A percentile compares a stretch with the other conserved stretches of the same genome.
Conservation (phyloP, 2,113 vertebrate genomes). For the Erinaceus europaeus region DNA sequence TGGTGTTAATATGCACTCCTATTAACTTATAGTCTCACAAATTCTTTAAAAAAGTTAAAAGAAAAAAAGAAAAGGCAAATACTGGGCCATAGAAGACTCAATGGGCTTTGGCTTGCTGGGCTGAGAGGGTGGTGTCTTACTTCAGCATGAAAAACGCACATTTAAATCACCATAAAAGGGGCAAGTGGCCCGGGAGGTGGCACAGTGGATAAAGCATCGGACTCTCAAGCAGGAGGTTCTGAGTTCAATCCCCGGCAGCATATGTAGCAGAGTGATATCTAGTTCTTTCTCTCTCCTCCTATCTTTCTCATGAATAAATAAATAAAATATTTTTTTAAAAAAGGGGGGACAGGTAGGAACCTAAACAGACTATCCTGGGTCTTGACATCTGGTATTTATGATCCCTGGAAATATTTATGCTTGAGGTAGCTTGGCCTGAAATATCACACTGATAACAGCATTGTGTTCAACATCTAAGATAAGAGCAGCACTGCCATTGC, state of each 20-base stretch:
- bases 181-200: too few relatives aligned
- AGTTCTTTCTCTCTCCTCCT: too few relatives aligned
- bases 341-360: conserved; percentile 38
- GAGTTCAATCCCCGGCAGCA: too few relatives aligned
- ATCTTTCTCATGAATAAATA: too few relatives aligned
- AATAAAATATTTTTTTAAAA: too few relatives aligned
- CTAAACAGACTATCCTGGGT: background rate
- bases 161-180: background rate
- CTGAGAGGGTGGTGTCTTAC: background rate
- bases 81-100: rapidly evolving
- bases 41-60: too few relatives aligned
- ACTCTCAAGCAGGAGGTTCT: too few relatives aligned
- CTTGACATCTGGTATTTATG: conserved; percentile 41
- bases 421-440: conserved; percentile 2
- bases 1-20: too few relatives aligned
- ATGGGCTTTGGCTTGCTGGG: background rate
- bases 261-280: too few relatives aligned
- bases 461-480: background rate
- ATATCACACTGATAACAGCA: background rate
- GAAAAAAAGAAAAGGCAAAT: too few relatives aligned
- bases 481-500: background rate
- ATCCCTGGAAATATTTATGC: conserved; percentile 28
- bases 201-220: too few relatives aligned
- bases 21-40: too few relatives aligned
- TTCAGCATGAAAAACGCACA: background rate